These are phyloP conservation scores for Itoplectis maculator DNA, from an alignment of 2,888 invertebrate species.

Conservation along the genomic window DNA sequence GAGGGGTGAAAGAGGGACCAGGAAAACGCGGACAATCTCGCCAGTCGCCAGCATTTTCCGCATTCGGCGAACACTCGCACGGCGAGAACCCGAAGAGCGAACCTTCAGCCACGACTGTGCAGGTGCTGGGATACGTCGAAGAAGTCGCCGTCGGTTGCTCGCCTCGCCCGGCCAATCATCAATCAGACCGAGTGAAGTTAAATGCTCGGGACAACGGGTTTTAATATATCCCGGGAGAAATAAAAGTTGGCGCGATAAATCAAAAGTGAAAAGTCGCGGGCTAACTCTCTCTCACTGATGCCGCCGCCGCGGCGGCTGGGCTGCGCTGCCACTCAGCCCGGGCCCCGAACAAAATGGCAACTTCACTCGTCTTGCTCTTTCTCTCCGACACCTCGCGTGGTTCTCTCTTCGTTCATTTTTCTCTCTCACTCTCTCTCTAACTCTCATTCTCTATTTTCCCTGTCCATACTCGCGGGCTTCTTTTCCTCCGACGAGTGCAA, in stretches of 20 bases:
- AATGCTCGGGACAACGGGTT: constrained; percentile 84
- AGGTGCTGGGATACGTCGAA: constrained; percentile 13
- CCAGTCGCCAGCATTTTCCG: neutral
- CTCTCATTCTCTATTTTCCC: constrained; percentile 62
- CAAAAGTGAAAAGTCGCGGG: constrained; percentile 84
- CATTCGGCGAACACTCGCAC: neutral
- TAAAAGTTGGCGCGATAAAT: constrained; percentile 84
- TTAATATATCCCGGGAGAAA: constrained; percentile 83
- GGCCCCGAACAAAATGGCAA: constrained; percentile 76
- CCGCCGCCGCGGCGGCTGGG: too few species aligned
- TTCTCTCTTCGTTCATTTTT: constrained; percentile 38
- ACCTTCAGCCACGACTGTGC: too few species aligned
- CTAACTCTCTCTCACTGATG: constrained; percentile 75
- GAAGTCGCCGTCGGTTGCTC: constrained; percentile 26
- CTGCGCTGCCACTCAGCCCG: constrained; percentile 77
- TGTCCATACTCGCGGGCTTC: constrained; percentile 48
- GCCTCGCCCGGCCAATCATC: constrained; percentile 81
- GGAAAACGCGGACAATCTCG: constrained; percentile 13
- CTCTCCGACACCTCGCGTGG: constrained; percentile 38
- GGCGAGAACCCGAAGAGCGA: neutral
- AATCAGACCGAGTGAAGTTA: constrained; percentile 82
- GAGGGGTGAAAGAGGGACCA: constrained; percentile 11
- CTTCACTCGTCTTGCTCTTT: constrained; percentile 59
- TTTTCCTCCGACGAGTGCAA: constrained; percentile 49
- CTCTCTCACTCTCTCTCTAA: constrained; percentile 39